Conservation (phyloP, 2,888 invertebrate species). For the Drosophila multiciliata region DNA sequence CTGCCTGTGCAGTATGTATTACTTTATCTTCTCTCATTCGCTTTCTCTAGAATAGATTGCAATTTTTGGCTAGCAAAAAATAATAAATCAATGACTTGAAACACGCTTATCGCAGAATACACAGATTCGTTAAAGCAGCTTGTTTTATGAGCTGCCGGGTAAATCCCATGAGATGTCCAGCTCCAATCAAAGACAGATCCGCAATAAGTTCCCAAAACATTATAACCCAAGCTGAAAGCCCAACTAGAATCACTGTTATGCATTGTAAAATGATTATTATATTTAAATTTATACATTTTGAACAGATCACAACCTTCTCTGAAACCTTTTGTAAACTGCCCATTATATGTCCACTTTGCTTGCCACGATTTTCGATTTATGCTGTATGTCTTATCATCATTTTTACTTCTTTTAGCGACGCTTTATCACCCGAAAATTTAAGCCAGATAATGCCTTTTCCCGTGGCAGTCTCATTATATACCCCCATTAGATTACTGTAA, state of each 20-base stretch:
- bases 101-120: background rate
- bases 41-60: background rate
- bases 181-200: too few relatives aligned
- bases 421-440: constrained; percentile 87
- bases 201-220: too few relatives aligned
- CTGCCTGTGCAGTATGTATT: too few relatives aligned
- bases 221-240: too few relatives aligned
- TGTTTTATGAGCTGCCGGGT: constrained; percentile 4
- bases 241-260: background rate
- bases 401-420: constrained; percentile 87
- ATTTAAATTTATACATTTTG: background rate
- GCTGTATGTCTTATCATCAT: constrained; percentile 87
- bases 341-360: background rate
- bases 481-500: constrained; percentile 88
- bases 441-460: constrained; percentile 90
- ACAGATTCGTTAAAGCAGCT: constrained; percentile 10
- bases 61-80: constrained; percentile 7
- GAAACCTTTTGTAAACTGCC: background rate
- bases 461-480: constrained; percentile 86
- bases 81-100: background rate
- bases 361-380: background rate
- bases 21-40: background rate
- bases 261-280: too few relatives aligned
- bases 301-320: background rate
- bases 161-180: constrained; percentile 1